Percentiles rank a stretch among this genome's conserved stretches.
Evolutionary conservation across 2,113 vertebrate species (phyloP).

Genomic region (Esox niger): DNA sequence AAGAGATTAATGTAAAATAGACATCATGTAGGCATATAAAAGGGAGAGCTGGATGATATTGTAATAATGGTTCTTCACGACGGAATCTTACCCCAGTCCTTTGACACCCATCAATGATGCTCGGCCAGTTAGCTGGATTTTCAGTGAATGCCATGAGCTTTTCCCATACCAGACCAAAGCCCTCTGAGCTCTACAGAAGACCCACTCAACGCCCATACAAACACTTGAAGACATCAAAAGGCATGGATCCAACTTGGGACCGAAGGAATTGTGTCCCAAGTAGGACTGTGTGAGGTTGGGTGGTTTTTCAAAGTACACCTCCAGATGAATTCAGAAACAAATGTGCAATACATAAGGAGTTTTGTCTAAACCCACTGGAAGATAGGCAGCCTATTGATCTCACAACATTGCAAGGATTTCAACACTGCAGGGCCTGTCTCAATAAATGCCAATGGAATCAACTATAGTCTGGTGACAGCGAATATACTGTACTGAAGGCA

Average conservation of each 20-base stretch:
- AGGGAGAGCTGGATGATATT: not conserved
- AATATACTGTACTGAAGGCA: too few relatives aligned
- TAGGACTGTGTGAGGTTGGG: conserved; percentile 18
- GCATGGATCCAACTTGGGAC: conserved; percentile 18
- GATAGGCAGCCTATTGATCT: not conserved
- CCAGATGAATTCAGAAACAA: conserved; percentile 28
- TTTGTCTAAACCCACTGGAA: conserved; percentile 10
- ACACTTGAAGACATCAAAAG: not conserved
- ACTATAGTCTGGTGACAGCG: not conserved
- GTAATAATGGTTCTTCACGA: conserved; percentile 11
- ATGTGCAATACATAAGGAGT: conserved; percentile 21
- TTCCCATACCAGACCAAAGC: conserved; percentile 26
- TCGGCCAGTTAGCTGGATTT: conserved; percentile 21
- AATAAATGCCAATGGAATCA: too few relatives aligned
- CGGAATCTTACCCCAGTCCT: conserved; percentile 26
- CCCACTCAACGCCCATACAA: conserved; percentile 16
- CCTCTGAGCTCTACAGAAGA: conserved; percentile 13
- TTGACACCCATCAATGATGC: conserved; percentile 26
- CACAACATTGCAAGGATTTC: not conserved
- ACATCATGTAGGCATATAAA: too few relatives aligned
- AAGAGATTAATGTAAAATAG: too few relatives aligned
- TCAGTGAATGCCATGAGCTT: conserved; percentile 26
- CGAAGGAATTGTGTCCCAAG: too few relatives aligned
- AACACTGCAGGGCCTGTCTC: too few relatives aligned
- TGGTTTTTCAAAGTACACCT: conserved; percentile 16